Evolutionary conservation across 2,113 vertebrate species (phyloP).

Genomic region (Capra hircus): DNA sequence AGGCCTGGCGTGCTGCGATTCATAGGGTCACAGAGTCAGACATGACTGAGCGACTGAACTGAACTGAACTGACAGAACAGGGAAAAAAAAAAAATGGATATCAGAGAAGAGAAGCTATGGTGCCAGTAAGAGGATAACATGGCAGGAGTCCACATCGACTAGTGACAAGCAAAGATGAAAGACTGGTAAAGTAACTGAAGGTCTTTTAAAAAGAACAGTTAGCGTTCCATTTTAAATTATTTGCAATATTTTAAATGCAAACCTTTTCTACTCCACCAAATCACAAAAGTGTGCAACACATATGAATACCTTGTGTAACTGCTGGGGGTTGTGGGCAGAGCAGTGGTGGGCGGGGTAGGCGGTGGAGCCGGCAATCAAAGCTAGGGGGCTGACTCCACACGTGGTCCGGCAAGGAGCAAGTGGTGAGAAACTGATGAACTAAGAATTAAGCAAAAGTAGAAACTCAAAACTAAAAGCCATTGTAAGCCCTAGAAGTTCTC

Average conservation of each 20-base stretch:
- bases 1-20: no score
- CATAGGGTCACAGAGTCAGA: no score
- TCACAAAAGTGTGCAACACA: background rate
- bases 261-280: background rate
- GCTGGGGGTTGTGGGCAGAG: background rate
- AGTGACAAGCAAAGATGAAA: background rate
- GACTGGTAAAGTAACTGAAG: background rate
- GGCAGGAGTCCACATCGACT: background rate
- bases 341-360: background rate
- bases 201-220: background rate
- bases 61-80: background rate
- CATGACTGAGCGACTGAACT: no score
- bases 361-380: background rate
- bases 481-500: background rate
- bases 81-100: background rate
- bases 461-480: background rate
- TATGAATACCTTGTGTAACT: background rate
- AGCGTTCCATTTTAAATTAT: background rate
- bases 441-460: background rate
- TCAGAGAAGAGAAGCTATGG: background rate
- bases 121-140: background rate
- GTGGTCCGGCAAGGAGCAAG: background rate
- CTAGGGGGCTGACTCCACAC: background rate
- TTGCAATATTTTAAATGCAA: constrained; percentile 2
- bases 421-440: background rate